Percentiles rank a stretch among this genome's conserved stretches.
These are phyloP conservation scores for Catocala sponsa DNA, from an alignment of 2,888 invertebrate genomes.

Conservation along the genomic window DNA sequence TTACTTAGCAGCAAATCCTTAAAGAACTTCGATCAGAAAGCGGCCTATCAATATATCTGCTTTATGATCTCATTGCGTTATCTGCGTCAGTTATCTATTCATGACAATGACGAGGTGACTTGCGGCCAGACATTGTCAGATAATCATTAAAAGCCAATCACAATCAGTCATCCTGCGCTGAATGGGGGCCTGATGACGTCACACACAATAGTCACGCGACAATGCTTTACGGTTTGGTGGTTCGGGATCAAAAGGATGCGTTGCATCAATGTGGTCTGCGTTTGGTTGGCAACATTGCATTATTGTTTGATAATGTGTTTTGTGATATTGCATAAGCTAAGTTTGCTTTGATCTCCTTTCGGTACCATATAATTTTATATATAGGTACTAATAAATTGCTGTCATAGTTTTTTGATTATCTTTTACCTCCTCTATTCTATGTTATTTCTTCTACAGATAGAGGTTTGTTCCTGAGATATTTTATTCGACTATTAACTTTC, in stretches of 20 bases:
- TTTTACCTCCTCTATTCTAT: too few relatives aligned
- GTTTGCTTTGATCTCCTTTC: too few relatives aligned
- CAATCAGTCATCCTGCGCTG: conserved; percentile 59
- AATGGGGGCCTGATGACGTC: conserved; percentile 41
- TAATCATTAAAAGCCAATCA: conserved; percentile 66
- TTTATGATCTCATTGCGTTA: conserved; percentile 64
- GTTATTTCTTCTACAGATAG: too few relatives aligned
- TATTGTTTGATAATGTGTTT: not conserved
- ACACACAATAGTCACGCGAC: conserved; percentile 6
- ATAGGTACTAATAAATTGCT: too few relatives aligned
- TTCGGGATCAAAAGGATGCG: conserved; percentile 5
- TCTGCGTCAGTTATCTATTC: conserved; percentile 59
- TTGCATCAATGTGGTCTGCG: not conserved
- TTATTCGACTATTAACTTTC: too few relatives aligned
- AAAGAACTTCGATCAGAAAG: conserved; percentile 12
- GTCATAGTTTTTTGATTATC: too few relatives aligned
- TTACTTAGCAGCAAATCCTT: too few relatives aligned
- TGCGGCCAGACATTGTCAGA: conserved; percentile 44
- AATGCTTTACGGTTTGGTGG: conserved; percentile 19
- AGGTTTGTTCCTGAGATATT: too few relatives aligned
- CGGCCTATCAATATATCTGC: conserved; percentile 21
- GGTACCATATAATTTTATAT: too few relatives aligned
- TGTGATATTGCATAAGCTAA: not conserved
- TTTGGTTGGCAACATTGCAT: conserved; percentile 1
- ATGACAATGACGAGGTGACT: conserved; percentile 57